Evolutionary conservation across 2,888 invertebrate species (phyloP), one percentile per base, ranked within the genome.

Genomic region (Drosophila testacea): DNA sequence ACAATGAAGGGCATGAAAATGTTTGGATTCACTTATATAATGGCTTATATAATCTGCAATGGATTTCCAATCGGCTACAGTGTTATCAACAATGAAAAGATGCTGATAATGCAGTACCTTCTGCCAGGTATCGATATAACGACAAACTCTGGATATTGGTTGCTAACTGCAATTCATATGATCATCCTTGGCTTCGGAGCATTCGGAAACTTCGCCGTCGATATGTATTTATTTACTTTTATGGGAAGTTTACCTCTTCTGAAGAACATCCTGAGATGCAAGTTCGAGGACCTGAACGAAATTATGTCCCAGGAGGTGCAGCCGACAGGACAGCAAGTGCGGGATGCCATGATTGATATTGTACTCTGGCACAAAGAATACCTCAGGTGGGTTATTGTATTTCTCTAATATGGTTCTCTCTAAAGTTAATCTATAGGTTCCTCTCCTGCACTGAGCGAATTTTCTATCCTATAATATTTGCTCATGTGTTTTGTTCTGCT

Each of bases 201-300:
- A 0, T 68, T 84, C 52, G 81, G 84, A 0, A 86, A 85, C 32
- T 83, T 71, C 69, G 71, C 66, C 0, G 56, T 60, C 0, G 85
- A 85, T 32, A 66, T 79, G 76, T 80, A 69, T 42, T 34, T 80
- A 16, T 63, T 84, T 16, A 41, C 63, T 0, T 73, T 73, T 3
- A 54, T 79, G 1, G 36, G 52, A 10, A 72, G 77, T 39, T 59
- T 79, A 6, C 77, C 79, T 1, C 44, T 85, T 6, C 30, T 75
- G 0, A 84, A 77, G 47, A 74, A 85, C 42, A 71, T 85, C 27
- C 46, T 85, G 6, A 52, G 55, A 0, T 52, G 73, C 10, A 85
- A 81, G 51, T 78, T 77, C 22, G 51, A 69, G 28, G 69, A 81
- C 6, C n/a, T 84, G 4, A 79, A 76, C 16, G 28, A 27, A 6